Base-by-base conservation (phyloP, 1,140 invertebrate species). In the Tetranychus urticae region DNA sequence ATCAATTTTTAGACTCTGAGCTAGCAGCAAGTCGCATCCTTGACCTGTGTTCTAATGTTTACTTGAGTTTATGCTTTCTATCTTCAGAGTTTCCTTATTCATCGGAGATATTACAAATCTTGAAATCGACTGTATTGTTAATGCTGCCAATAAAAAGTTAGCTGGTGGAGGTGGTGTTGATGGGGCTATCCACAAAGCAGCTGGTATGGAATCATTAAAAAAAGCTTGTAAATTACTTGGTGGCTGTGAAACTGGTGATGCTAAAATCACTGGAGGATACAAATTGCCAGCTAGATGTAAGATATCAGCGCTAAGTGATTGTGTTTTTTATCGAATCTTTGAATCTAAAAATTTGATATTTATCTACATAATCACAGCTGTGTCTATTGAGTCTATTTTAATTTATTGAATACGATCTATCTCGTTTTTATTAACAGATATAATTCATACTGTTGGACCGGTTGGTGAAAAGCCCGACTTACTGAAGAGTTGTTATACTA, bases 71-170 rank as follows among this genome's bases (percentile, higher is more conserved):
- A 23, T 52, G 5, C 3, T 52, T 33, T 4, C 8, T n/a, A 31
- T 52, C 13, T 52, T 52, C 31, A 70, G 68, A 61, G 63, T 73
- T 33, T 70, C 66, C 2, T 47, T 72, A 33, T 73, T 67, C 60
- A 61, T 61, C 61, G 87, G 86, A 10, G 86, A 91, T 70, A 90
- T 93, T n/a, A 91, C 88, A 1, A 77, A 76, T 50, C 73, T 93
- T 12, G 84, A 87, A 77, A 79, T 91, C 61, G 88, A 91, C 77
- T 85, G 80, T 3, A 89, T 94, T 69, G 86, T 89, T 0, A 94
- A 93, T 79, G 89, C 88, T 56, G 88, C 89, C 1, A 93, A 94
- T 73, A 79, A 31, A 86, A 85, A 48, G 88, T 88, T 37, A n/a
- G 57, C 14, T 2, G 58, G 58, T 37, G 58, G 58, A 8, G 46